These are phyloP conservation scores for Melangyna quadrimaculata DNA, from an alignment of 2,888 invertebrate genomes.

Conservation along the genomic window DNA sequence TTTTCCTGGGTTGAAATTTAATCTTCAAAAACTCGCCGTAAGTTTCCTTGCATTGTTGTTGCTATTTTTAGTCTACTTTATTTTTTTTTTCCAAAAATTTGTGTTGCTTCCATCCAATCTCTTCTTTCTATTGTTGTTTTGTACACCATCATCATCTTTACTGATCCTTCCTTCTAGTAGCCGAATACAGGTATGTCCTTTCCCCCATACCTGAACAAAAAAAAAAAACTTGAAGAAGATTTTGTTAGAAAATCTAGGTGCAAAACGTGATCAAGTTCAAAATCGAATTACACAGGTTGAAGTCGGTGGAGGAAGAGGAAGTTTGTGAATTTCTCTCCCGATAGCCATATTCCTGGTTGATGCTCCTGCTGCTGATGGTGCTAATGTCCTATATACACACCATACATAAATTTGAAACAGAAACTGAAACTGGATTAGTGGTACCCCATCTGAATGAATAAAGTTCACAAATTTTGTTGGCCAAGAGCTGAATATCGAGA, in stretches of 20 bases:
- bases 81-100: background rate
- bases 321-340: slow-evolving; percentile 36
- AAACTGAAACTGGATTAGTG: slow-evolving; percentile 68
- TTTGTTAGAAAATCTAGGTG: slow-evolving; percentile 76
- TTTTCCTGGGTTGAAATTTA: slow-evolving; percentile 56
- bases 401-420: slow-evolving; percentile 37
- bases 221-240: slow-evolving; percentile 25
- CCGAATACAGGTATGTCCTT: background rate
- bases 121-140: slow-evolving; percentile 39
- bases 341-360: no score
- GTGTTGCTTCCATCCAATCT: background rate
- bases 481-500: slow-evolving; percentile 1
- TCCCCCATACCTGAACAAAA: background rate
- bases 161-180: slow-evolving; percentile 18
- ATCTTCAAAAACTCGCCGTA: slow-evolving; percentile 54
- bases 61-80: background rate
- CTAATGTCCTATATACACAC: slow-evolving; percentile 54
- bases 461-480: slow-evolving; percentile 63
- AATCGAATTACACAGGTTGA: slow-evolving; percentile 55
- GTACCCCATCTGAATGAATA: slow-evolving; percentile 67
- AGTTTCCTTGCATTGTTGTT: slow-evolving; percentile 34
- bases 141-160: slow-evolving; percentile 55
- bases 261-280: slow-evolving; percentile 76
- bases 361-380: background rate
- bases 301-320: slow-evolving; percentile 16